These are phyloP conservation scores for Seriola rivoliana DNA, from an alignment of 2,113 vertebrate species.

Conservation along the genomic window DNA sequence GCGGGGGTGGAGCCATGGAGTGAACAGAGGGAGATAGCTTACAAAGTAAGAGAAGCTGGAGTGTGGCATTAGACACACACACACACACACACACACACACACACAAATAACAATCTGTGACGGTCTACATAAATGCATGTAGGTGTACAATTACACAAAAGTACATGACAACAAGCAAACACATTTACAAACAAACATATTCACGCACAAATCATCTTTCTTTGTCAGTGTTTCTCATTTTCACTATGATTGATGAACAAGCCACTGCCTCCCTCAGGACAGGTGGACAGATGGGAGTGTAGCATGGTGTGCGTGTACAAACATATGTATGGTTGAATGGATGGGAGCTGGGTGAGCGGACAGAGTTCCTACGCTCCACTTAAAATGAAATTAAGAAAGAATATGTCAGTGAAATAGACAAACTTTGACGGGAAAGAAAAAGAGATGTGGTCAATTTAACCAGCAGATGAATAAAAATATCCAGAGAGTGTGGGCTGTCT, in stretches of 20 bases:
- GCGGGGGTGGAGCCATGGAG: slow-evolving; percentile 54
- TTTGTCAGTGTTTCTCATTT: slow-evolving; percentile 10
- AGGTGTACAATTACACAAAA: background rate
- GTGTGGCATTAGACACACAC: slow-evolving; percentile 6
- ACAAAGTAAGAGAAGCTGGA: slow-evolving; percentile 25
- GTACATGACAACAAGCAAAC: background rate
- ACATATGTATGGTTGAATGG: slow-evolving; percentile 15
- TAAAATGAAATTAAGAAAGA: slow-evolving; percentile 16
- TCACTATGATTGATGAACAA: slow-evolving; percentile 21
- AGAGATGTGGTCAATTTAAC: background rate
- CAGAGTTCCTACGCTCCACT: slow-evolving; percentile 4
- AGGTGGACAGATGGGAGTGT: slow-evolving; percentile 34
- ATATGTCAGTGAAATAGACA: background rate
- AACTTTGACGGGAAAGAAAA: background rate
- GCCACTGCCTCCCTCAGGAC: background rate
- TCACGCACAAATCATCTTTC: background rate
- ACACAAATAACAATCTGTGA: background rate
- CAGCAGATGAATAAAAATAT: background rate
- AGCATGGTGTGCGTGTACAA: slow-evolving; percentile 18
- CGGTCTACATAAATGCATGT: slow-evolving; percentile 1
- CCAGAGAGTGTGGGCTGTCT: background rate
- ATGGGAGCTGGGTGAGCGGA: slow-evolving; percentile 7
- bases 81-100: slow-evolving; percentile 24
- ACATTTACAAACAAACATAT: background rate
- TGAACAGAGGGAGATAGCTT: slow-evolving; percentile 38